These are phyloP conservation scores for Lithophane leautieri DNA, from an alignment of 2,888 invertebrate species.

Conservation along the genomic window DNA sequence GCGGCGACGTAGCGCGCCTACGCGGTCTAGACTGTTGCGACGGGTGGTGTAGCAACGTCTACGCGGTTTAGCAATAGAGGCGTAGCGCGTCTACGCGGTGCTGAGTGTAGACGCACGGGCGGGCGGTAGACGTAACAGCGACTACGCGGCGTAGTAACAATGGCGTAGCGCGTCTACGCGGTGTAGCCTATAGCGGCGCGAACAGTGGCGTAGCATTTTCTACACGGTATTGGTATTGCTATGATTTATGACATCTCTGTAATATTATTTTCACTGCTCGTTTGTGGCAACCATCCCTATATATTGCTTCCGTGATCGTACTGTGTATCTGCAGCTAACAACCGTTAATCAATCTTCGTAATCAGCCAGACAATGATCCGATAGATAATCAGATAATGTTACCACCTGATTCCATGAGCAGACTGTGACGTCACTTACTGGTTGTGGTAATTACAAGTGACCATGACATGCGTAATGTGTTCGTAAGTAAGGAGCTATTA, in stretches of 20 bases:
- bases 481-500: background rate
- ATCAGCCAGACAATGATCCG: slow-evolving; percentile 14
- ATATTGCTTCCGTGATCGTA: background rate
- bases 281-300: background rate
- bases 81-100: background rate
- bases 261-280: background rate
- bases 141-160: background rate
- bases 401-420: background rate
- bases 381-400: slow-evolving; percentile 1
- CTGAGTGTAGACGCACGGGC: too few species aligned
- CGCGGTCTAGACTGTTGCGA: background rate
- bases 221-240: background rate
- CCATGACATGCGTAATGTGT: slow-evolving; percentile 2
- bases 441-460: slow-evolving; percentile 9
- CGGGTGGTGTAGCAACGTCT: background rate
- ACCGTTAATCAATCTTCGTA: slow-evolving; percentile 18
- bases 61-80: background rate
- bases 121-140: background rate
- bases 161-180: background rate
- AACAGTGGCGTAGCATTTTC: background rate
- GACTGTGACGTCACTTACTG: slow-evolving; percentile 13
- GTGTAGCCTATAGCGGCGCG: background rate
- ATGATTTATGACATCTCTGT: background rate
- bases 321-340: background rate
- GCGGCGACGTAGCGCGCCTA: background rate